Evolutionary conservation across 2,888 invertebrate species (phyloP), one percentile per base, ranked within the genome.

Genomic region (Lepidocyrtoides sp.): DNA sequence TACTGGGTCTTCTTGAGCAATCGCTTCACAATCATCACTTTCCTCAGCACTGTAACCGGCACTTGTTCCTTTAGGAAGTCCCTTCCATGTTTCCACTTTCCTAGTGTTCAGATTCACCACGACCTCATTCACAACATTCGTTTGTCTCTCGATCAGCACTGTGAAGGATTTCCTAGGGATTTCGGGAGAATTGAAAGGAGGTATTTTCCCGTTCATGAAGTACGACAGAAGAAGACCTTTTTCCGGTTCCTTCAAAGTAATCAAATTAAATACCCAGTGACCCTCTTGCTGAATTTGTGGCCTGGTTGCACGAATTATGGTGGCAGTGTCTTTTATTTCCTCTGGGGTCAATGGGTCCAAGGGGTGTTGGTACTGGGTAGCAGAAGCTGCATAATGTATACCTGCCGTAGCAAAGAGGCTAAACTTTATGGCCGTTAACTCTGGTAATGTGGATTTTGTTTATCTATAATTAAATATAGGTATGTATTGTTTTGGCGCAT

Each of bases 221-320:
- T 66, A 91, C 3, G 91, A 84, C 0, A 91, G 60, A 2, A 91
- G 84, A 3, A 79, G 26, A n/a, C 29, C n/a, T 20, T 91, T 91
- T n/a, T 77, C 79, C 0, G 91, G 91, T 36, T 91, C 91, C 41
- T 89, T 54, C 8, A 89, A 36, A 14, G 82, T 75, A 0, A 89
- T 83, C 72, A 23, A 81, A 63, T 48, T 83, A n/a, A 89, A 89
- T 10, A 20, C 20, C 75, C 72, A 83, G 5, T 26, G 32, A 3
- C 36, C 44, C 4, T 54, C 7, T 14, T 44, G 2, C 7, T 60
- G 44, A 8, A 75, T 20, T 2, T 0, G 7, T 0, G 72, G 72
- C 0, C 12, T 23, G 0, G 29, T 12, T 1, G 48, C 8, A 3
- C 32, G 36, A 14, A 83, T 83, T 10, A 89, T 72, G 2, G n/a